Base-by-base conservation (phyloP, 2,113 vertebrate genomes). In the Podarcis raffonei region DNA sequence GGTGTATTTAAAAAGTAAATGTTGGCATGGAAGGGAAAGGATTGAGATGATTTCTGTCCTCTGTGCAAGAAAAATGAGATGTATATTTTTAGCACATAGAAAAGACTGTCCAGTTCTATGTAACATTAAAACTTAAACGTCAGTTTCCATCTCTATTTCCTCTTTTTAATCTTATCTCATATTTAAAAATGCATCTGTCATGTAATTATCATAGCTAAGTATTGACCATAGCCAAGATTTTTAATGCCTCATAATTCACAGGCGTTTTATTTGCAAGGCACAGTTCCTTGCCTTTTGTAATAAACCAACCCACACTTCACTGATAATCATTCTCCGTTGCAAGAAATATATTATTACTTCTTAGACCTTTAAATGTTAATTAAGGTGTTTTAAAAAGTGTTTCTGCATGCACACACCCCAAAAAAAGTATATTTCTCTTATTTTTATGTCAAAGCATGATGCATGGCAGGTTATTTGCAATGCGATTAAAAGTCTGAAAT, bases 261-360 rank as follows among this genome's bases (percentile, higher is more conserved):
- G 1, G 4, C 27, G 2, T 0, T 90, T 91, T 20, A 1, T 27
- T 94, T 92, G 82, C 7, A 88, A 72, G 11, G 6, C 30, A 1
- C 75, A 85, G 0, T 5, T 27, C 66, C 9, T 86, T 83, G 15
- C 42, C 89, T 0, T 0, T 92, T 87, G 0, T 53, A 23, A 8
- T 53, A 48, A 89, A 78, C 59, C 92, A 92, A 87, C 3, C 5
- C 78, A 16, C 87, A 93, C 87, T 42, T 91, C 78, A 87, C 20
- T 69, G 6, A 1, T 90, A 90, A 87, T 39, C 8, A 53, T 48
- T 22, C 83, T 83, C n/a, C 83, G 30, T 75, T 88, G 65, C 82
- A 93, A 74, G 22, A 94, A 91, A 89, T 93, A 66, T 57, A 35
- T 2, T 90, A 35, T 76, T 90, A 62, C 1, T 90, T 92, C n/a